Percentiles rank a stretch among this genome's conserved stretches.
These are phyloP conservation scores for Drosophila malerkotliana DNA, from an alignment of 1,140 invertebrate genomes.

Conservation along the genomic window DNA sequence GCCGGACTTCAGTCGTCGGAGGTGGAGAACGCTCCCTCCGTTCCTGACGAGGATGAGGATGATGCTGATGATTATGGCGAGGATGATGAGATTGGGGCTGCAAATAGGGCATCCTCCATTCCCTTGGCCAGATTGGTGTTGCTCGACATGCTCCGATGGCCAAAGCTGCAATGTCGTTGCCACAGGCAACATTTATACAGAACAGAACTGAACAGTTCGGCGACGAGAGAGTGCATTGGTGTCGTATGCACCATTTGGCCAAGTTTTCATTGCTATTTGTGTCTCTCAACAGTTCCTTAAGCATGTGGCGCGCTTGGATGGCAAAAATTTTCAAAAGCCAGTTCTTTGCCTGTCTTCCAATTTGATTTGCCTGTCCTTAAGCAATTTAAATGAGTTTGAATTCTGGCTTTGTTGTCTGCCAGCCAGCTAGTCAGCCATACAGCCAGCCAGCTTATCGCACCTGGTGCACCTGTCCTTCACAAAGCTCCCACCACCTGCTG, in stretches of 20 bases:
- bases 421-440: neutral
- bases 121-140: neutral
- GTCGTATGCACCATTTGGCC: slow-evolving; percentile 59
- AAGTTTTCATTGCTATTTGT: slow-evolving; percentile 20
- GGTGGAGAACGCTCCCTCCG: slow-evolving; percentile 2
- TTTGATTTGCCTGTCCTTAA: too few relatives aligned
- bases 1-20: too few relatives aligned
- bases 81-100: slow-evolving; percentile 5
- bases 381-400: too few relatives aligned
- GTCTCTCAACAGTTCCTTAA: slow-evolving; percentile 44
- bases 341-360: slow-evolving; percentile 54
- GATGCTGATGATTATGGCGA: slow-evolving; percentile 5
- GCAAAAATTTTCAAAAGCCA: slow-evolving; percentile 11
- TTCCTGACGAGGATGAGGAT: slow-evolving; percentile 25
- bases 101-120: slow-evolving; percentile 19
- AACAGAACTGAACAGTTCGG: slow-evolving; percentile 7
- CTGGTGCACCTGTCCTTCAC: slow-evolving; percentile 36
- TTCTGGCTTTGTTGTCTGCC: slow-evolving; percentile 58
- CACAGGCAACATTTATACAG: slow-evolving; percentile 60
- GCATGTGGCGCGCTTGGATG: slow-evolving; percentile 34
- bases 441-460: slow-evolving; percentile 33
- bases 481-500: neutral
- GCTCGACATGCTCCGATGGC: slow-evolving; percentile 47
- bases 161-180: slow-evolving; percentile 58
- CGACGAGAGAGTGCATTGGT: slow-evolving; percentile 28